A percentile compares a stretch with the other conserved stretches of the same genome.
phyloP scores from a whole-genome alignment of 2,113 vertebrate species.

The Ameiurus melas region DNA sequence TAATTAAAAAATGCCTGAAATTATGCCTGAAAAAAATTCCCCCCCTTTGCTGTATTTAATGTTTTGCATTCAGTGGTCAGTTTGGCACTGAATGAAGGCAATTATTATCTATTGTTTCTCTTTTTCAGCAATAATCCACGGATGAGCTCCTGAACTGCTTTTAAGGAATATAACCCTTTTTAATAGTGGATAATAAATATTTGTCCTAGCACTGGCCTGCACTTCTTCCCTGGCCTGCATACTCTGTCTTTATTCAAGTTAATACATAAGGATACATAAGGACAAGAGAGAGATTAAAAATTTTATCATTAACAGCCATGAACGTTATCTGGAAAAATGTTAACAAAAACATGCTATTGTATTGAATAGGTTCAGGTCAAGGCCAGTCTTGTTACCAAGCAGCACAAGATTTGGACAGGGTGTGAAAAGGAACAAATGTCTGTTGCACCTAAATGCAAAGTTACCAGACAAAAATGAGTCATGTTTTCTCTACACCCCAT shows the following conservation, averaged over 20 bases:
- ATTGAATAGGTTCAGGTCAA: slow-evolving; percentile 13
- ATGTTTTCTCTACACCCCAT: slow-evolving; percentile 2
- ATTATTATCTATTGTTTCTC: slow-evolving; percentile 4
- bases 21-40: too few species aligned
- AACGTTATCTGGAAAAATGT: slow-evolving; percentile 24
- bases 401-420: background rate
- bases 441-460: background rate
- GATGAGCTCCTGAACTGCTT: background rate
- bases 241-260: slow-evolving; percentile 10
- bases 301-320: background rate
- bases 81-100: background rate
- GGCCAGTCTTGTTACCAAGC: slow-evolving; percentile 9
- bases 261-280: slow-evolving; percentile 19
- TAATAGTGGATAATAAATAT: slow-evolving; percentile 14
- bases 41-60: background rate
- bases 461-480: background rate
- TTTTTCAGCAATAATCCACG: background rate
- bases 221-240: background rate
- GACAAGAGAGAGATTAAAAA: background rate
- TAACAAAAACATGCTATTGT: slow-evolving; percentile 25
- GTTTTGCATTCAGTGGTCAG: slow-evolving; percentile 8
- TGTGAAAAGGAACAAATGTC: background rate
- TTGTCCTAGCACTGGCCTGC: background rate
- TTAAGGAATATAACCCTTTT: background rate
- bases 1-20: background rate